Evolutionary conservation across 2,888 invertebrate genomes (phyloP), one percentile per base, ranked within the genome.

Genomic region (Conus canariensis): DNA sequence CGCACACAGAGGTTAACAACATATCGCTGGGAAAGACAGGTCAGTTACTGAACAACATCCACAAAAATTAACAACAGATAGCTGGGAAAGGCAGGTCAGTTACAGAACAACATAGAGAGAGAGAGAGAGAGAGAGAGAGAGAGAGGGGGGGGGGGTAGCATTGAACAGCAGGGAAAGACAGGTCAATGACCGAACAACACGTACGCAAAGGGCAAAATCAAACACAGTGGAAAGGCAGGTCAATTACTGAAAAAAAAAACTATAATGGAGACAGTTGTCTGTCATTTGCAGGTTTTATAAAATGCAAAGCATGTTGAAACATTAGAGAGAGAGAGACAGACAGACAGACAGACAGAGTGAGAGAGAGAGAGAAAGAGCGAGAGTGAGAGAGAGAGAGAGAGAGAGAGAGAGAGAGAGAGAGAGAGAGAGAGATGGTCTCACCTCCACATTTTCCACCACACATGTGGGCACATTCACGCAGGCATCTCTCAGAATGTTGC

Each of bases 401-500:
- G 80, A 80, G 80, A 30, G 80, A 30, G 12, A 30, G 12, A 30
- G 25, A 19, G 80, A 30, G 30, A 30, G 70, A 70, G 70, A 7
- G 70, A 22, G 70, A 70, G 70, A 70, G 70, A 70, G 70, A 70
- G 19, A 70, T 19, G 82, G 4, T 22, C 83, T 83, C 30, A 87
- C 87, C 70, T 74, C n/a, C 45, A 87, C 87, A n/a, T 87, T 87
- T 30, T 87, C 70, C 10, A n/a, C 56, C 5, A 56, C 45, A n/a
- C 87, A 87, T 8, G 60, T 8, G 5, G 87, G 87, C 22, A 87
- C 87, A 22, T 45, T 45, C 19, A 87, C 56, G n/a, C 87, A 87
- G 10, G 87, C 87, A 56, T 87, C 87, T 16, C 14, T 45, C 56
- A 30, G 30, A 16, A 30, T 25, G 67, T 6, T 8, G 74, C 19